Evolutionary conservation across 2,888 invertebrate genomes (phyloP), one percentile per base, ranked within the genome.

Genomic region (Drosophila diplacantha): DNA sequence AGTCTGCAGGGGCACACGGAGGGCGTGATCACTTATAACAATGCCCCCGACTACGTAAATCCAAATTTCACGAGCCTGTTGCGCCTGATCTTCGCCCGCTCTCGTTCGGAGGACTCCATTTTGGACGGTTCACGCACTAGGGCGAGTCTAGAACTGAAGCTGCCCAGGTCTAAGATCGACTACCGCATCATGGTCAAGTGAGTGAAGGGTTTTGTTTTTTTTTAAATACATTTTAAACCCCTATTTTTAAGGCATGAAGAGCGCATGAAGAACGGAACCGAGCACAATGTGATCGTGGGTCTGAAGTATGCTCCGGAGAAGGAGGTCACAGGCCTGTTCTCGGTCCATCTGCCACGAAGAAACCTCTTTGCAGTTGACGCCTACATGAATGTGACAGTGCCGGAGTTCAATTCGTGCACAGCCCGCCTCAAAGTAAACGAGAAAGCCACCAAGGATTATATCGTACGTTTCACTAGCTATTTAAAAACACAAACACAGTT

Each of bases 1-100:
- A 92, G 91, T 87, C 91, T 93, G 2, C 91, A 92, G 75, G 93
- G 91, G 16, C 95, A 94, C 73, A 87, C 93, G 0, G 95, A 95
- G 82, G 88, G 93, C 20, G 91, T 91, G n/a, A 88, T 93, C 39
- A 93, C 93, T 71, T 90, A 94, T 38, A 93, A 93, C 66, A 91
- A 93, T 12, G 92, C 92, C 5, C 91, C 92, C 0, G 90, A 92
- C 43, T 86, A 91, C 20, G 83, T 85, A 1, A 91, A 92, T 70
- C 87, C 90, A 0, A 89, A 89, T 32, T 91, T 93, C 24, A 92
- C 92, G 5, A 91, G 94, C 31, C 89, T 90, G 3, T 85, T 91
- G 22, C 90, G 92, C 22, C 89, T 93, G 51, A 88, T 91, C 6
- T 91, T 93, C 76, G 90, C 91, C 0, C 91, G 91, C 35, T 90